Base-by-base conservation (phyloP, 2,888 invertebrate genomes). In the Tanaodytes sp. region DNA sequence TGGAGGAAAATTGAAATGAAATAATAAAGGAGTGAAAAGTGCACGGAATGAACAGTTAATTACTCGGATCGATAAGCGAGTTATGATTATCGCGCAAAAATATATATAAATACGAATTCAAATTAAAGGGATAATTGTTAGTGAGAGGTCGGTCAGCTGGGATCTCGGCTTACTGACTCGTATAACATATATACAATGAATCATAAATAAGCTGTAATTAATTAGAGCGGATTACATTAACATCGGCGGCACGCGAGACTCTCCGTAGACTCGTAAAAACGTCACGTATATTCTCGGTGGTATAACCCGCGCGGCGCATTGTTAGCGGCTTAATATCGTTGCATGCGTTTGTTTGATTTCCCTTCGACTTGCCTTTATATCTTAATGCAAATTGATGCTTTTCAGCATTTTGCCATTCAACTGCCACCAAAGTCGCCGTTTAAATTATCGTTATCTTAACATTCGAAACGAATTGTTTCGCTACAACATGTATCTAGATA, bases 151-250 rank as follows among this genome's bases (percentile, higher is more conserved):
- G n/a, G n/a, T n/a, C n/a, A n/a, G n/a, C n/a, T n/a, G n/a, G n/a
- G n/a, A n/a, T n/a, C n/a, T n/a, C n/a, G n/a, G n/a, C n/a, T n/a
- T n/a, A n/a, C n/a, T n/a, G n/a, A n/a, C n/a, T n/a, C n/a, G n/a
- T n/a, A n/a, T n/a, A n/a, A n/a, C n/a, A n/a, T n/a, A n/a, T n/a
- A n/a, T n/a, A n/a, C n/a, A n/a, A n/a, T n/a, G n/a, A n/a, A n/a
- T n/a, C n/a, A n/a, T n/a, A n/a, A n/a, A n/a, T 78, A 77, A 78
- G 75, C 73, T 74, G 77, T 79, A 79, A 80, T 80, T 80, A 81
- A 80, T 81, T 80, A 79, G 76, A 67, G 73, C 68, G 78, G 78
- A 79, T 79, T 76, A 77, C 78, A 77, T 78, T 78, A 77, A 76
- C 76, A 76, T 79, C 71, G 75, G 73, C 71, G 76, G 76, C 79